Evolutionary conservation across 2,888 invertebrate genomes (phyloP).

Genomic region (Leucophenga montana): DNA sequence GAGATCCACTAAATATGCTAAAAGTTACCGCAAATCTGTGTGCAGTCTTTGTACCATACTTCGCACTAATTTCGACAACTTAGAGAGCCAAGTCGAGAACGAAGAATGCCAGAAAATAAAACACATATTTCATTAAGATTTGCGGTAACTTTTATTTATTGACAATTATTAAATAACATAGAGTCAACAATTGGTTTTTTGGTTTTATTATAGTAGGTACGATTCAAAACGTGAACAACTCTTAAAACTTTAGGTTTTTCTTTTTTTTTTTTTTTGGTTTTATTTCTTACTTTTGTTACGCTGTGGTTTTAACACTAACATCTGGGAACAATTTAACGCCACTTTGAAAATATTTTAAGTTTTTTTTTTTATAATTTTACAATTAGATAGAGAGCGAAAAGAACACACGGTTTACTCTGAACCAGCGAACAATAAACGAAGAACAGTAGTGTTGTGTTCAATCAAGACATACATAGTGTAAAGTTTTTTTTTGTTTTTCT

Average conservation of each 20-base stretch:
- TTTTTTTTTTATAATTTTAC: slow-evolving; percentile 34
- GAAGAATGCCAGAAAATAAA: slow-evolving; percentile 52
- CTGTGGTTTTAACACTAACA: too few relatives aligned
- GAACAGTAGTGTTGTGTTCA: too few relatives aligned
- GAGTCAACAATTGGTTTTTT: slow-evolving; percentile 54
- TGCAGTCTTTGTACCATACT: slow-evolving; percentile 37
- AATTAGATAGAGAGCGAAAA: slow-evolving; percentile 32
- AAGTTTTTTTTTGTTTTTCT: too few relatives aligned
- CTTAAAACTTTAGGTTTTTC: slow-evolving; percentile 14
- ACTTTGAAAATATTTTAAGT: too few relatives aligned
- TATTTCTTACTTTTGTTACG: too few relatives aligned
- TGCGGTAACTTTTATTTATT: slow-evolving; percentile 71
- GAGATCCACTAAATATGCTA: not conserved
- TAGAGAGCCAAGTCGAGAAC: not conserved
- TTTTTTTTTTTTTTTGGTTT: too few relatives aligned
- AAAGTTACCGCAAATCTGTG: slow-evolving; percentile 63
- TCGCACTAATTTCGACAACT: not conserved
- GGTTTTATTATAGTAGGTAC: slow-evolving; percentile 26
- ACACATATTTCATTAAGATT: slow-evolving; percentile 62
- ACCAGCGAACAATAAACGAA: not conserved
- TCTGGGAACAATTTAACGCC: slow-evolving; percentile 40
- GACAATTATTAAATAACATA: slow-evolving; percentile 47
- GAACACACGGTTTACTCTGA: slow-evolving; percentile 14
- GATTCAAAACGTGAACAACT: slow-evolving; percentile 16
- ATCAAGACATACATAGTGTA: too few relatives aligned